Evolutionary conservation across 1,140 invertebrate species (phyloP), one percentile per base, ranked within the genome.

Genomic region (Piezodorus guildinii): DNA sequence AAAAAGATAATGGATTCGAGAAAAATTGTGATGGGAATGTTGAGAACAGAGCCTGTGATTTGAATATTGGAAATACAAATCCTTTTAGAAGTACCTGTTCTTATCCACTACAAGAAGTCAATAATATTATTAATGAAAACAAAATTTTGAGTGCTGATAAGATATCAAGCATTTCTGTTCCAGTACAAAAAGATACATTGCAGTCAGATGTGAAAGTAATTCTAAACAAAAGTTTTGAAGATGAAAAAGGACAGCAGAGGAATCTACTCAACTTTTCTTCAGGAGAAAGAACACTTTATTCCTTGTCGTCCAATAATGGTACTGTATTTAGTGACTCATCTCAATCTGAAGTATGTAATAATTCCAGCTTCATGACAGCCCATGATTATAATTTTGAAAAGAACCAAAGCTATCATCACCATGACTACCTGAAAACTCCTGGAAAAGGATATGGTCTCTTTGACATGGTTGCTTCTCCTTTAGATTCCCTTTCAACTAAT

Each of bases 361-460:
- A 63, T 54, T 51, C 45, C 1, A 52, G 46, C 30, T 63, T 63
- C 49, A 63, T 63, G 62, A 63, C 62, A 3, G 45, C 46, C 2
- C 49, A 63, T 54, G 62, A 63, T 51, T n/a, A 62, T 49, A 49
- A 51, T 39, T 23, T 27, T 27, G 62, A 63, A 19, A 52, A 6
- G 5, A 63, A 54, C 17, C 21, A 27, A 34, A 30, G 25, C 16
- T 12, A 52, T n/a, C 27, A 30, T 30, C n/a, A n/a, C n/a, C 39
- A 54, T 15, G 62, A 63, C 15, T 63, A 52, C 54, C 30, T 34
- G 6, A 63, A 54, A 54, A 63, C 62, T 27, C 62, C 62, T 27
- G 25, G 62, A 30, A 63, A 52, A 45, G 51, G 51, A 51, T 54
- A 52, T 27, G 43, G 23, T 34, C 23, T 52, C 6, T 30, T 63